Evolutionary conservation across 2,113 vertebrate species (phyloP).

Genomic region (Xiphias gladius): DNA sequence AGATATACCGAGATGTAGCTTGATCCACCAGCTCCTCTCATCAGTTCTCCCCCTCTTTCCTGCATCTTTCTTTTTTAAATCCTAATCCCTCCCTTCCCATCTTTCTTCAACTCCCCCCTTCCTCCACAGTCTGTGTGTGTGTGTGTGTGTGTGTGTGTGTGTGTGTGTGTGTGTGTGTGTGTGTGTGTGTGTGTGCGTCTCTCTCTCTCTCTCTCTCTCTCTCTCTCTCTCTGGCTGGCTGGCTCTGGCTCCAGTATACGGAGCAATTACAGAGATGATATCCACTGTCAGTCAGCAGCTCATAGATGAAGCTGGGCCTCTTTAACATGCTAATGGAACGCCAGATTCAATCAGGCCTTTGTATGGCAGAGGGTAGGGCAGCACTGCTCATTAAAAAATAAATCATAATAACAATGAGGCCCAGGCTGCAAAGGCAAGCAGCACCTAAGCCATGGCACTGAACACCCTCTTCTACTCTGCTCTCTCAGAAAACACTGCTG

Average conservation of each 20-base stretch:
- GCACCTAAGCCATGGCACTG: slow-evolving; percentile 48
- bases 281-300: slow-evolving; percentile 85
- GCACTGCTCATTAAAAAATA: slow-evolving; percentile 80
- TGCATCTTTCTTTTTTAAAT: slow-evolving; percentile 48
- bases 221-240: slow-evolving; percentile 34
- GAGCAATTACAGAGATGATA: slow-evolving; percentile 87
- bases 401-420: slow-evolving; percentile 81
- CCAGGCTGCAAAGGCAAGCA: slow-evolving; percentile 62
- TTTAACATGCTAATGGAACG: slow-evolving; percentile 86
- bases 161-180: too few species aligned
- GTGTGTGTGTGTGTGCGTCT: neutral
- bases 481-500: slow-evolving; percentile 14
- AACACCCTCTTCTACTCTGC: slow-evolving; percentile 24
- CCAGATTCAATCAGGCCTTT: slow-evolving; percentile 85
- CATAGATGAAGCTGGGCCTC: slow-evolving; percentile 81
- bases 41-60: slow-evolving; percentile 35
- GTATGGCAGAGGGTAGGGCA: slow-evolving; percentile 72
- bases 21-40: slow-evolving; percentile 38
- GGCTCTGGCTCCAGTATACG: slow-evolving; percentile 68
- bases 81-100: slow-evolving; percentile 64
- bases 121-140: slow-evolving; percentile 11
- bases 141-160: too few species aligned
- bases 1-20: slow-evolving; percentile 58
- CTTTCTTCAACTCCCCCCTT: slow-evolving; percentile 18
- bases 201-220: neutral